phyloP scores from a whole-genome alignment of 1,140 invertebrate genomes.

The Archivesica marissinica region DNA sequence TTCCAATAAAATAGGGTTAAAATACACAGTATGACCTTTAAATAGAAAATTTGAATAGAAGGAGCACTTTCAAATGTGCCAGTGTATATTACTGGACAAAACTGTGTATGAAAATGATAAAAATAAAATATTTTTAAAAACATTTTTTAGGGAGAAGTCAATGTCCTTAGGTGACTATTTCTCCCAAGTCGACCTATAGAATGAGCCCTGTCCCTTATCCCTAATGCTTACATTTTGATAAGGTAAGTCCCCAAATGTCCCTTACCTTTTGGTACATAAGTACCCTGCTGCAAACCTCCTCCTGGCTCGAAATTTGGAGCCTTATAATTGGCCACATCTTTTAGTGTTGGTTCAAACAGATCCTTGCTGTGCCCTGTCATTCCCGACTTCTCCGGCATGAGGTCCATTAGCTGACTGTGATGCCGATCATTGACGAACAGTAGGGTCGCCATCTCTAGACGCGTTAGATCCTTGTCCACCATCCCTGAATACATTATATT shows the following conservation, averaged over 20 bases:
- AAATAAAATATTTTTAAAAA: too few relatives aligned
- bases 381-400: slow-evolving; percentile 97
- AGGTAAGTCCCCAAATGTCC: neutral
- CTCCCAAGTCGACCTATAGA: too few relatives aligned
- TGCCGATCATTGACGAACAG: slow-evolving; percentile 97
- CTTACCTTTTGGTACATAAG: slow-evolving; percentile 93
- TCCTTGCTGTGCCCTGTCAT: slow-evolving; percentile 93
- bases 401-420: slow-evolving; percentile 96
- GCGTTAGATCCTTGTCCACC: slow-evolving; percentile 89
- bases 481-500: slow-evolving; percentile 86
- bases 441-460: slow-evolving; percentile 96
- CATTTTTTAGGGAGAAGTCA: too few relatives aligned
- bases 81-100: too few relatives aligned
- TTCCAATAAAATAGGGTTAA: too few relatives aligned
- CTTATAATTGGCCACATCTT: slow-evolving; percentile 91
- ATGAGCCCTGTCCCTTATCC: neutral
- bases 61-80: too few relatives aligned
- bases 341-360: slow-evolving; percentile 88
- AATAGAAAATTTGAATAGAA: too few relatives aligned
- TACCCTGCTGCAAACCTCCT: slow-evolving; percentile 95
- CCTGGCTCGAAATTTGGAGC: slow-evolving; percentile 91
- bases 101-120: too few relatives aligned
- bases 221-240: neutral
- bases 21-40: too few relatives aligned
- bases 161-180: too few relatives aligned